phyloP scores from a whole-genome alignment of 1,140 invertebrate species.

The Bombus sylvicola region DNA sequence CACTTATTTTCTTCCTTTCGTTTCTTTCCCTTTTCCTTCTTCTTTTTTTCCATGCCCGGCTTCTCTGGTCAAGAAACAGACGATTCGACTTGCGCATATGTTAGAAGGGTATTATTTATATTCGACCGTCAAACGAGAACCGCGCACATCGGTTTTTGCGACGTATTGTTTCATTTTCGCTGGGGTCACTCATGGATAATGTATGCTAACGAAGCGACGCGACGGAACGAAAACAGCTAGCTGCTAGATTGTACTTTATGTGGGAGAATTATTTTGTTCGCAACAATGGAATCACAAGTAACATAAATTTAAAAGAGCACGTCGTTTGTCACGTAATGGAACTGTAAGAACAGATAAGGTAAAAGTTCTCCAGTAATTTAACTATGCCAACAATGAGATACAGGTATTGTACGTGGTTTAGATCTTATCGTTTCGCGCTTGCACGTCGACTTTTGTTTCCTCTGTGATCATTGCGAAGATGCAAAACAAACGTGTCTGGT shows the following conservation, averaged over 20 bases:
- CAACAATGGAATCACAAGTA: neutral
- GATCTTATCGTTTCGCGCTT: too few species aligned
- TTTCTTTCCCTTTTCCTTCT: neutral
- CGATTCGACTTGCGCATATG: neutral
- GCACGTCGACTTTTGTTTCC: too few species aligned
- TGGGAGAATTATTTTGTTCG: neutral
- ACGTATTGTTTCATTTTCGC: constrained; percentile 15
- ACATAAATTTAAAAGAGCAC: neutral
- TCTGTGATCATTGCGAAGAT: too few species aligned
- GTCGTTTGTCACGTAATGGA: neutral
- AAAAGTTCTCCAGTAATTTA: too few species aligned
- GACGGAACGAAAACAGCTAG: neutral
- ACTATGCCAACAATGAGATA: too few species aligned
- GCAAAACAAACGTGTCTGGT: too few species aligned
- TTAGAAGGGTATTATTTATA: constrained; percentile 30
- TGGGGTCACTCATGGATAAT: neutral
- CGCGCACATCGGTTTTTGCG: too few species aligned
- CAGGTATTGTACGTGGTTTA: too few species aligned
- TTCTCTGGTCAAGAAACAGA: neutral
- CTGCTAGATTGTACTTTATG: neutral
- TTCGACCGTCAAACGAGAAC: constrained; percentile 24
- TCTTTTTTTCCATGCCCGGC: neutral
- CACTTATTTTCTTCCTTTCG: neutral
- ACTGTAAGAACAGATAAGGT: neutral
- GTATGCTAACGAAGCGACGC: constrained; percentile 3